Base-by-base conservation (phyloP, 2,888 invertebrate species). In the Eudasyphora cyanicolor region DNA sequence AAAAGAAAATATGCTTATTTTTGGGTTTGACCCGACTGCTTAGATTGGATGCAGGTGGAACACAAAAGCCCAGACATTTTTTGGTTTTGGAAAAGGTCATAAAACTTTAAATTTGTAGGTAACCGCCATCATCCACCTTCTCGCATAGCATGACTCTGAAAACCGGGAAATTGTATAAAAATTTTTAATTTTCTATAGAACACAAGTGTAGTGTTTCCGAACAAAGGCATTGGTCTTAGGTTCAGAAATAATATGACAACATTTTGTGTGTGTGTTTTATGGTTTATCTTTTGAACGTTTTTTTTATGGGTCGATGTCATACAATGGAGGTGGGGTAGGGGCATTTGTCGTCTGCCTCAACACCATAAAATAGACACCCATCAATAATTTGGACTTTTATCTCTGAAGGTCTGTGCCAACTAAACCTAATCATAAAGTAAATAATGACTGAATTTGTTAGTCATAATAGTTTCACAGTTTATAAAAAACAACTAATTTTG, bases 1-100 rank as follows among this genome's bases (percentile, higher is more conserved):
- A 7, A 27, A 35, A 70, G 8, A 19, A 51, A 51, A 51, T n/a
- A n/a, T n/a, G n/a, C n/a, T n/a, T n/a, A n/a, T n/a, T n/a, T n/a
- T n/a, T n/a, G 5, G 7, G 10, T n/a, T 45, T 35, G 35, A 51
- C 21, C 49, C n/a, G 7, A 19, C 27, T n/a, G n/a, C n/a, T n/a
- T n/a, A n/a, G n/a, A n/a, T n/a, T n/a, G n/a, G n/a, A 38, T 8
- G 74, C 83, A 83, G 79, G 83, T 83, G 79, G 75, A 67, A 71
- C 29, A 67, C n/a, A 62, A 32, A n/a, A n/a, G 29, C 17, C n/a
- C 32, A 0, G 32, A 17, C 3, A 45, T 49, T 7, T 32, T 21
- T 19, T 27, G 42, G 7, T 27, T 73, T 71, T 38, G 10, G 51
- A 67, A 79, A 76, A 74, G 73, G 73, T 82, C 76, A 76, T 79